Percentiles rank a stretch among this genome's conserved stretches.
Evolutionary conservation across 2,888 invertebrate species (phyloP).

Genomic region (Oithona nana): DNA sequence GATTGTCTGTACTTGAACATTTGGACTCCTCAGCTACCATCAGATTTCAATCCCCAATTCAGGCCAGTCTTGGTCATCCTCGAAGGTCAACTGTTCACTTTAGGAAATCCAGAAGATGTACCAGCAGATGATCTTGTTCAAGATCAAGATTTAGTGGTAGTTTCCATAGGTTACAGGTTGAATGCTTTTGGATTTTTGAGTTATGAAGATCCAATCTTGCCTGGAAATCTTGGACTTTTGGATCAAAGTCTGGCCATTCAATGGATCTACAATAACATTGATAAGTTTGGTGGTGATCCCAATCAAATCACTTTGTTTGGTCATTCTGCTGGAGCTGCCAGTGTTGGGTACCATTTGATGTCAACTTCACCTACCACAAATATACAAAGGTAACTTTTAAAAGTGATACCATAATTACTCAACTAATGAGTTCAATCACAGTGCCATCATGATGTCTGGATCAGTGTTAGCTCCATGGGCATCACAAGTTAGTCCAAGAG

Average conservation of each 20-base stretch:
- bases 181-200: background rate
- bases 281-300: background rate
- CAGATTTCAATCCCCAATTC: background rate
- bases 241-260: background rate
- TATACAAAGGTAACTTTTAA: background rate
- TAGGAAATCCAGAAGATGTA: background rate
- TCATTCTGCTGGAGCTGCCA: conserved; percentile 5
- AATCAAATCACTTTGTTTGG: background rate
- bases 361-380: background rate
- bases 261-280: conserved; percentile 3
- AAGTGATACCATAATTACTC: background rate
- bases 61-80: background rate
- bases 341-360: background rate
- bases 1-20: background rate
- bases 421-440: too few species aligned
- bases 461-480: conserved; percentile 1
- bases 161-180: background rate
- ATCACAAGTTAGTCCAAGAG: background rate
- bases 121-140: background rate
- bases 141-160: background rate
- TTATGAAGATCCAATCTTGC: background rate
- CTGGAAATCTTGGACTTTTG: background rate
- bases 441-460: conserved; percentile 2
- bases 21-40: background rate
- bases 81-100: conserved; percentile 1